A percentile compares a stretch with the other conserved stretches of the same genome.
These are phyloP conservation scores for Channa maculata DNA, from an alignment of 2,113 vertebrate genomes.

Conservation along the genomic window DNA sequence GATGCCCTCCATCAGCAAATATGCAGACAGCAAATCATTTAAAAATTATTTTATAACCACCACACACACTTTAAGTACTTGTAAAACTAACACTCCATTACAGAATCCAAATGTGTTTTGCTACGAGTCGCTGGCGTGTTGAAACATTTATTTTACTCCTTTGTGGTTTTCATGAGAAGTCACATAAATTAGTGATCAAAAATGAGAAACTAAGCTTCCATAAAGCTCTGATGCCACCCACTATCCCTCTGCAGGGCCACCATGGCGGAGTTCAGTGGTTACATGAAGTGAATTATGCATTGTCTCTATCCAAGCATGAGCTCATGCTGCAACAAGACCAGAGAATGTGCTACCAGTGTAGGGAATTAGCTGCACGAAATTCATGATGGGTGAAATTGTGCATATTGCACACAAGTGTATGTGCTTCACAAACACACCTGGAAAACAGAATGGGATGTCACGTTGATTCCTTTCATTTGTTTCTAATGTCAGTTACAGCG, in stretches of 20 bases:
- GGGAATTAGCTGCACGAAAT: conserved; percentile 50
- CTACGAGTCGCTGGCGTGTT: not conserved
- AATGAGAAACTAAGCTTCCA: conserved; percentile 12
- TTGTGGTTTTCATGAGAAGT: conserved; percentile 28
- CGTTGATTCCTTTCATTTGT: conserved; percentile 50
- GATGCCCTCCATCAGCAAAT: no score
- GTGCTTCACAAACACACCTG: conserved; percentile 11
- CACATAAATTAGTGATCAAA: conserved; percentile 46
- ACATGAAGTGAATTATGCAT: conserved; percentile 59
- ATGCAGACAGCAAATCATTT: not conserved
- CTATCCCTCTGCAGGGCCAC: not conserved
- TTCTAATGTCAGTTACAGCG: conserved; percentile 46
- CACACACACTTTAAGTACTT: not conserved
- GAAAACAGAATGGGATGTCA: conserved; percentile 17
- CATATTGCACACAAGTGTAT: not conserved
- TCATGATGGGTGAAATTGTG: conserved; percentile 44
- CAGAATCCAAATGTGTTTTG: conserved; percentile 1
- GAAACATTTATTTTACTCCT: conserved; percentile 31
- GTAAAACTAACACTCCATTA: not conserved
- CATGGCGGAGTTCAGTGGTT: conserved; percentile 18
- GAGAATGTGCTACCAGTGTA: conserved; percentile 30
- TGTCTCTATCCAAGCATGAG: conserved; percentile 37
- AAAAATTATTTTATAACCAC: not conserved
- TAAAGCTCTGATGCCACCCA: not conserved
- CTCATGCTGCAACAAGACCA: conserved; percentile 27